Base-by-base conservation (phyloP, 2,113 vertebrate species). In the Peromyscus polionotus region DNA sequence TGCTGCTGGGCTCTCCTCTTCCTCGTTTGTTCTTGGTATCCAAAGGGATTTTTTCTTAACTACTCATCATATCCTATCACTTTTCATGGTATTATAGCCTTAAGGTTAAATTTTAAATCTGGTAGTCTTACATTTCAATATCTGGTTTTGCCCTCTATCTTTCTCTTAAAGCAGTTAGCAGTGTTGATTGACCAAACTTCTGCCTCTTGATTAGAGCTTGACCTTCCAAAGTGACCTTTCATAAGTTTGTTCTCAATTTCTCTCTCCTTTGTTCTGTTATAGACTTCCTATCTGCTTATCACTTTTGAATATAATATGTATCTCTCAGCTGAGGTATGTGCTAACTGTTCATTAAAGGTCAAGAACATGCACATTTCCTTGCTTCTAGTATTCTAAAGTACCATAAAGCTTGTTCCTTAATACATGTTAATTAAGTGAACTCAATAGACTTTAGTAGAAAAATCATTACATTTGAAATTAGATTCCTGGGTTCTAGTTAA, bases 391-490 rank as follows among this genome's bases (percentile, higher is more conserved):
- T 7, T 51, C 19, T 67, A 8, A 81, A 89, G 31, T 24, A 59
- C 16, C 11, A 10, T 9, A 8, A 2, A 88, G 20, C 80, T 91
- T 77, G n/a, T 92, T 97, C 36, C 33, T 84, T 3, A 57, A 9
- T 86, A 42, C 36, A 77, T 93, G 26, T 92, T 88, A 17, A 48
- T 22, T 51, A 4, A 76, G 88, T 94, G 11, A 26, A 87, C 57
- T 86, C 48, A 89, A n/a, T 94, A 65, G 61, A 68, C 33, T 96
- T 92, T 65, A 85, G 67, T 92, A 70, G 67, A 39, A 91, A 93
- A 96, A 72, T 19, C 54, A 77, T 89, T 88, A 48, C 87, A 11
- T 91, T 97, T 67, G 70, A 89, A 85, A 95, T 96, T 89, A 96
- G 42, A 12, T 57, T 8, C 91, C 19, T 95, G 19, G 16, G 13